These are phyloP conservation scores for Spinus pinus DNA, from an alignment of 2,797 vertebrate species.

Conservation along the genomic window DNA sequence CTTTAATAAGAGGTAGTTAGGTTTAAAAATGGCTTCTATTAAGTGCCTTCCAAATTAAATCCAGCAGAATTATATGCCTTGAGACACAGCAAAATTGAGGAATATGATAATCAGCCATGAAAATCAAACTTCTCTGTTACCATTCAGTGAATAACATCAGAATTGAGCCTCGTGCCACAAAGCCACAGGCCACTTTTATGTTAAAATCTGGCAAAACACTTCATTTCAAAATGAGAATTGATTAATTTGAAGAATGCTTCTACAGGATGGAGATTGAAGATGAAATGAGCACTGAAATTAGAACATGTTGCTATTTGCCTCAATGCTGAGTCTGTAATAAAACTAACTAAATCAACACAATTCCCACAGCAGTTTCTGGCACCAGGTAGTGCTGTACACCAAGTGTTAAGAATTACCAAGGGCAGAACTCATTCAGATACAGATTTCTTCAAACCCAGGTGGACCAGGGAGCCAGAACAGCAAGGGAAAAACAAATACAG, in stretches of 20 bases:
- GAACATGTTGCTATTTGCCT: background rate
- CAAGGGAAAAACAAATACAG: background rate
- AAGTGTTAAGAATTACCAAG: background rate
- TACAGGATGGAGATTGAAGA: background rate
- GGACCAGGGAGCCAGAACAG: conserved; percentile 67
- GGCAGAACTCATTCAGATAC: conserved; percentile 72
- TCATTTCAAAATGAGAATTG: background rate
- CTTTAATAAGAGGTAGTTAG: background rate
- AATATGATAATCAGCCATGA: background rate
- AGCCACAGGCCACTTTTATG: background rate
- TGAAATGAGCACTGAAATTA: background rate
- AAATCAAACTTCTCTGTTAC: background rate
- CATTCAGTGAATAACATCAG: background rate
- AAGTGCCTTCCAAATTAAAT: background rate
- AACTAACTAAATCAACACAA: background rate
- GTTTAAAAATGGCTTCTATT: background rate
- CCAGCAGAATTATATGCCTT: background rate
- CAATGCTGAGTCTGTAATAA: background rate
- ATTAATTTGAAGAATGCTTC: background rate
- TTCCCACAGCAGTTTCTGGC: background rate
- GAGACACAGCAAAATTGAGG: background rate
- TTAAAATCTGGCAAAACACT: background rate
- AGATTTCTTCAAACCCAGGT: conserved; percentile 78
- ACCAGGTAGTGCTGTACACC: background rate
- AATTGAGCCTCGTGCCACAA: background rate